Conservation (phyloP, 1,140 invertebrate genomes). For the Aradophagus sp. region DNA sequence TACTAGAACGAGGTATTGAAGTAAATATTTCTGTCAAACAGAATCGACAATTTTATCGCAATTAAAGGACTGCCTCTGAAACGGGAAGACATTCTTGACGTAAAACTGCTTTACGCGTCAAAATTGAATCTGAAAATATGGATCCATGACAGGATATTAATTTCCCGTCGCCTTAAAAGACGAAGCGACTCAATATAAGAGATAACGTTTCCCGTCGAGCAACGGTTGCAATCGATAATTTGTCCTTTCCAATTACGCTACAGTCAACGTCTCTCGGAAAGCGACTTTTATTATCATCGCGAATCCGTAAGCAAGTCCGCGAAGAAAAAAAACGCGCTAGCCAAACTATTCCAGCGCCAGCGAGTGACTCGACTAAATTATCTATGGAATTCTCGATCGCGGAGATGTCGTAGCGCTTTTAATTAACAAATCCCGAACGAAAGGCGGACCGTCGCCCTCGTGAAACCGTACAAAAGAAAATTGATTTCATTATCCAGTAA, state of each 20-base stretch:
- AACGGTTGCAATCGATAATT: conserved; percentile 42
- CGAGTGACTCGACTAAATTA: conserved; percentile 14
- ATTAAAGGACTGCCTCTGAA: too few relatives aligned
- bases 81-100: conserved; percentile 8
- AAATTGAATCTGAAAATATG: conserved; percentile 45
- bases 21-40: too few relatives aligned
- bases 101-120: conserved; percentile 1
- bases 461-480: conserved; percentile 34
- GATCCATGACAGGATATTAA: conserved; percentile 43
- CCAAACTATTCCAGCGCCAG: conserved; percentile 12
- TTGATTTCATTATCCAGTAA: conserved; percentile 43
- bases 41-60: too few relatives aligned
- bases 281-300: conserved; percentile 34
- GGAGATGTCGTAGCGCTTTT: conserved; percentile 16
- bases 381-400: conserved; percentile 5
- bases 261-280: conserved; percentile 8
- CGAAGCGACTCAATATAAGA: conserved; percentile 20
- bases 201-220: conserved; percentile 24
- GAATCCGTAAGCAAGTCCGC: conserved; percentile 20
- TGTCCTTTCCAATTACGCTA: conserved; percentile 38
- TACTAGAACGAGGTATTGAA: too few relatives aligned
- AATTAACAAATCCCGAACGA: conserved; percentile 28
- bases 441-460: conserved; percentile 14
- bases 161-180: conserved; percentile 26
- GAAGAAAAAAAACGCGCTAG: conserved; percentile 6